Conservation (phyloP, 2,113 vertebrate genomes). For the Daboia siamensis region DNA sequence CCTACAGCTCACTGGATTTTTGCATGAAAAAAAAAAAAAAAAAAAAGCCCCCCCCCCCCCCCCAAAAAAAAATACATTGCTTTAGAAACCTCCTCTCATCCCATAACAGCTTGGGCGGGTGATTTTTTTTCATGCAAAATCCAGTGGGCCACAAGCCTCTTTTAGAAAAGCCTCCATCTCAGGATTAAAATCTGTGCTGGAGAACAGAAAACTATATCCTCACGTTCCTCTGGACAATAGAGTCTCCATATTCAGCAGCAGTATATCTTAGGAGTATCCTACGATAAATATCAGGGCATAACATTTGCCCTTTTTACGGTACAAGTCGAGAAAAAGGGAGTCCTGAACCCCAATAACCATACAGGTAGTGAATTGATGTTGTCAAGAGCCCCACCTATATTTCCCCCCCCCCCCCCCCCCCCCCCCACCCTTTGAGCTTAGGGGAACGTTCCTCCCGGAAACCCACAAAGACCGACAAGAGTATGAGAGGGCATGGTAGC, state of each 20-base stretch:
- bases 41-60: too few species aligned
- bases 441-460: not conserved
- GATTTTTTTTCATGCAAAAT: not conserved
- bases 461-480: not conserved
- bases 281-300: not conserved
- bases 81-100: not conserved
- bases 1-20: not conserved
- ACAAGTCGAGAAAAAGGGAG: not conserved
- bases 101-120: too few species aligned
- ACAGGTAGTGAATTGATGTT: not conserved
- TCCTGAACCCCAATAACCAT: not conserved
- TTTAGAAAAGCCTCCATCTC: not conserved
- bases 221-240: not conserved
- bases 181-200: not conserved
- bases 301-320: not conserved
- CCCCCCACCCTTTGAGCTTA: not conserved
- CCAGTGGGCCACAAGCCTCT: not conserved
- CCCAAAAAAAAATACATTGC: not conserved
- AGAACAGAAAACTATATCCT: not conserved
- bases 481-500: not conserved
- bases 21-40: not conserved
- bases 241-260: not conserved
- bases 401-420: too few species aligned
- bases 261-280: not conserved
- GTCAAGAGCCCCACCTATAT: not conserved